Percentiles rank a stretch among this genome's conserved stretches.
Evolutionary conservation across 2,113 vertebrate species (phyloP).

Genomic region (Corydoras sp.): DNA sequence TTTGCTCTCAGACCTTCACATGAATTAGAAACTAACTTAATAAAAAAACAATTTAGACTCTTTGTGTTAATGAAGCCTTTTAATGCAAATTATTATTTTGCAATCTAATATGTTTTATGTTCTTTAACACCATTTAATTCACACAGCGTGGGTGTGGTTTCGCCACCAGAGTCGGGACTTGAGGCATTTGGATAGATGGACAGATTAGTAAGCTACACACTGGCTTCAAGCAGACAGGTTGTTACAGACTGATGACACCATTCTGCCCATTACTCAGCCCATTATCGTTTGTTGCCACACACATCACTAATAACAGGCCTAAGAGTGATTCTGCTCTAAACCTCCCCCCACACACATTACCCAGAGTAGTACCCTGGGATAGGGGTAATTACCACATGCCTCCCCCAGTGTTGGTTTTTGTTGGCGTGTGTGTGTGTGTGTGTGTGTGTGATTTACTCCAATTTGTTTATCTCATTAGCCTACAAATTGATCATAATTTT

Average conservation of each 20-base stretch:
- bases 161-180: too few species aligned
- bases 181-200: not conserved
- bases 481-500: not conserved
- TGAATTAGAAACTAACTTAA: too few species aligned
- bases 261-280: not conserved
- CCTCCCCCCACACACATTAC: not conserved
- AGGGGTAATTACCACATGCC: conserved; percentile 5
- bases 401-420: not conserved
- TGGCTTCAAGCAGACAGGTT: not conserved
- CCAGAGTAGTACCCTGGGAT: not conserved
- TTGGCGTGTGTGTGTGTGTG: not conserved
- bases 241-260: not conserved
- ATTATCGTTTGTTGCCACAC: not conserved
- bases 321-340: too few species aligned
- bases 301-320: not conserved
- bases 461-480: not conserved
- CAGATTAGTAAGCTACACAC: not conserved
- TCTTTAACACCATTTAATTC: too few species aligned
- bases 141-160: too few species aligned
- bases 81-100: too few species aligned
- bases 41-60: too few species aligned
- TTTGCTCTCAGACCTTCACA: too few species aligned
- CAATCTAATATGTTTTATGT: too few species aligned
- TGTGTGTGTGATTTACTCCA: not conserved
- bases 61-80: too few species aligned